Evolutionary conservation across 64 coral and sea anemone genomes (phyloP).

Genomic region (Stichodactyla helianthus): DNA sequence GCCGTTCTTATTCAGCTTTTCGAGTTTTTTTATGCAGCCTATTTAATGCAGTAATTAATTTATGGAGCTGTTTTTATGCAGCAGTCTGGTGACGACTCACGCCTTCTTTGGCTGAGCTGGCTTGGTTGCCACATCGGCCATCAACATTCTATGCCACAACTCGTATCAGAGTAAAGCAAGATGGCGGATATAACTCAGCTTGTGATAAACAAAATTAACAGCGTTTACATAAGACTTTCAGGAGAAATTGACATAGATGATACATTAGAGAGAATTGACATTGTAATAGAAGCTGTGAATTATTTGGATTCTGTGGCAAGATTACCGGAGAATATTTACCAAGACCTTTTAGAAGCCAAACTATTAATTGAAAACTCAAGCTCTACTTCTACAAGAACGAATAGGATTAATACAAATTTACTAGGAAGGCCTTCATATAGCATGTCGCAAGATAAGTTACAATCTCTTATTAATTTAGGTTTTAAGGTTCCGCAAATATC

Average conservation of each 20-base stretch:
- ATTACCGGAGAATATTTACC: constrained; percentile 32
- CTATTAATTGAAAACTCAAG: constrained; percentile 27
- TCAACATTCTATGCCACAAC: too few relatives aligned
- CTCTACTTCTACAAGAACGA: constrained; percentile 11
- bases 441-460: constrained; percentile 32
- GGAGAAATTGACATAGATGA: neutral
- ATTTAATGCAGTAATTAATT: neutral
- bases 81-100: constrained; percentile 3
- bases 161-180: too few relatives aligned
- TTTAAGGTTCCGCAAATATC: constrained; percentile 49
- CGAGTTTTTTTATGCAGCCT: neutral
- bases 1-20: too few relatives aligned
- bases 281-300: constrained; percentile 6
- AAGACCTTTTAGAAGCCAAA: constrained; percentile 28
- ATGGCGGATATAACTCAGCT: neutral
- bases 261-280: neutral
- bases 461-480: constrained; percentile 25
- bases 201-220: neutral
- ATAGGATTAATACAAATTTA: constrained; percentile 7
- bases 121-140: neutral
- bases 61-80: neutral
- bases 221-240: neutral
- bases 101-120: neutral
- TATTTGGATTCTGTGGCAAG: constrained; percentile 7
- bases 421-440: constrained; percentile 31